phyloP scores from a whole-genome alignment of 2,888 invertebrate species.

The Argyresthia albistria region DNA sequence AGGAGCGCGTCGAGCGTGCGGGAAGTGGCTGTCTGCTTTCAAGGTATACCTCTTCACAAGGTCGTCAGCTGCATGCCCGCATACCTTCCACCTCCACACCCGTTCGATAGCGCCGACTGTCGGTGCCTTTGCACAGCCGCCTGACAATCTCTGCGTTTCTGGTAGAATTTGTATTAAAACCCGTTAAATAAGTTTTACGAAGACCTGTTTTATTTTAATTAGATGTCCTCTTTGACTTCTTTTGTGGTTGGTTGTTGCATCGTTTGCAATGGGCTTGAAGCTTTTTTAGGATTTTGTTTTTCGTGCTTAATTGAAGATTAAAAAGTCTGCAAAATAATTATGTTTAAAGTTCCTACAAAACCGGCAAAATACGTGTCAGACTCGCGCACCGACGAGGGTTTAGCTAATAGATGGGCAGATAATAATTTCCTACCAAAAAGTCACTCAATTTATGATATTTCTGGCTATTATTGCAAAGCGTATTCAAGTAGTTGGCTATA shows the following conservation, averaged over 20 bases:
- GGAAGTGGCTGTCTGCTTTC: constrained; percentile 11
- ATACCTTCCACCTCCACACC: not conserved
- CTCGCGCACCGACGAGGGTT: too few species aligned
- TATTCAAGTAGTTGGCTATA: too few species aligned
- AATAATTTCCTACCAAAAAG: too few species aligned
- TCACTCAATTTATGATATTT: too few species aligned
- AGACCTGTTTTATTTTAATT: not conserved
- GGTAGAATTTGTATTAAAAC: constrained; percentile 1
- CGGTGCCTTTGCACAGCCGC: not conserved
- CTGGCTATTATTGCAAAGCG: too few species aligned
- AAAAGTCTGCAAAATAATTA: too few species aligned
- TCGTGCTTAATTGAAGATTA: too few species aligned
- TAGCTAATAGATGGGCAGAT: too few species aligned
- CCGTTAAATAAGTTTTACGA: constrained; percentile 4
- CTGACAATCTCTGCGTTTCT: not conserved
- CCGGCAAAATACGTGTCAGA: too few species aligned
- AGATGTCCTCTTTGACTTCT: not conserved
- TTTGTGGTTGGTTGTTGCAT: not conserved
- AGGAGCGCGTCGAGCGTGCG: constrained; percentile 6
- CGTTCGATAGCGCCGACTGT: too few species aligned
- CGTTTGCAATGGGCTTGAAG: not conserved
- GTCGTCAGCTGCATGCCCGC: constrained; percentile 9
- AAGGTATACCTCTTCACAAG: constrained; percentile 19
- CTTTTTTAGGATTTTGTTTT: too few species aligned
- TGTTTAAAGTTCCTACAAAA: too few species aligned